A percentile compares a stretch with the other conserved stretches of the same genome.
phyloP scores from a whole-genome alignment of 2,888 invertebrate species.

The Craniophora ligustri region DNA sequence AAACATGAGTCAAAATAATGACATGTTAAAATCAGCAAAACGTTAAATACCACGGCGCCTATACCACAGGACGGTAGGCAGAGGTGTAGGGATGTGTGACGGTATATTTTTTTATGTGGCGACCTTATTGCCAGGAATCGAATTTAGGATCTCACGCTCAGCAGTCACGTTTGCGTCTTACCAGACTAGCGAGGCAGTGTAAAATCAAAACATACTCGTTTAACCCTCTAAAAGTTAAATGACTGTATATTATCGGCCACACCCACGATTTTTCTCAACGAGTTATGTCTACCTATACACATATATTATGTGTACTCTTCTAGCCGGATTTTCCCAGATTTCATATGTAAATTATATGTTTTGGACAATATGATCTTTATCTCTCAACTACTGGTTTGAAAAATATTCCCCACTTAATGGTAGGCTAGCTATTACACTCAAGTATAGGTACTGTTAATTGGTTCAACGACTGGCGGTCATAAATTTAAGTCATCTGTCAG shows the following conservation, averaged over 20 bases:
- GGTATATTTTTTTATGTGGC: too few species aligned
- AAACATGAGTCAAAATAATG: neutral
- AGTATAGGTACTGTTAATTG: constrained; percentile 68
- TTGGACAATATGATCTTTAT: constrained; percentile 41
- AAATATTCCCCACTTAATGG: constrained; percentile 43
- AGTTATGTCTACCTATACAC: too few species aligned
- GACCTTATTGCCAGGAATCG: too few species aligned
- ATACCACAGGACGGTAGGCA: too few species aligned
- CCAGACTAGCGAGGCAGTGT: too few species aligned
- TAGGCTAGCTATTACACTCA: constrained; percentile 52
- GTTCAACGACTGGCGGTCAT: constrained; percentile 68
- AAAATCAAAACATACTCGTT: neutral
- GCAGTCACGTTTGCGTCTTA: too few species aligned
- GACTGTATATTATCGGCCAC: constrained; percentile 23
- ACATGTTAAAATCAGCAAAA: too few species aligned
- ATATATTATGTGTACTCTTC: too few species aligned
- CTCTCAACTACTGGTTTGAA: constrained; percentile 44
- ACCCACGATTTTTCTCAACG: constrained; percentile 20
- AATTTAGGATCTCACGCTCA: too few species aligned
- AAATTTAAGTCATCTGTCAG: constrained; percentile 81
- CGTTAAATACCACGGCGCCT: too few species aligned
- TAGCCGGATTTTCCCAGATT: constrained; percentile 37
- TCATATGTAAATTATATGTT: constrained; percentile 49
- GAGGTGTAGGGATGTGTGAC: too few species aligned
- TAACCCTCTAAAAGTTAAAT: neutral